phyloP scores from a whole-genome alignment of 2,113 vertebrate species.

The Colius striatus region DNA sequence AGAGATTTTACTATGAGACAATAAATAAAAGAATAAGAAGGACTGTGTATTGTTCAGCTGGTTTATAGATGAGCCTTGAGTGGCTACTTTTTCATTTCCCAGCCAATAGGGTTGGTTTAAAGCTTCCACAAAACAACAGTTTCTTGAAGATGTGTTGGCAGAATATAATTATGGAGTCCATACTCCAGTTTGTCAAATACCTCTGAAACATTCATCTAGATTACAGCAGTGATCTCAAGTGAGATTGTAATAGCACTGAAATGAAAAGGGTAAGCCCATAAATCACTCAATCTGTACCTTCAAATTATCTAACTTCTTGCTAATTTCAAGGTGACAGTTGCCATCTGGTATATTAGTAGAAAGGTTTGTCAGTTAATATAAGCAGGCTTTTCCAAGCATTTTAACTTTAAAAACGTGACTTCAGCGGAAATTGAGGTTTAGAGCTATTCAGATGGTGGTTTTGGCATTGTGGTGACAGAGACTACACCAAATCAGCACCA shows the following conservation, averaged over 20 bases:
- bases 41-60: background rate
- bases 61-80: background rate
- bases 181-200: conserved; percentile 27
- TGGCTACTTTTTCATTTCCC: background rate
- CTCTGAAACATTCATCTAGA: conserved; percentile 8
- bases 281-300: conserved; percentile 52
- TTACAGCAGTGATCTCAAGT: conserved; percentile 51
- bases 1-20: conserved; percentile 48
- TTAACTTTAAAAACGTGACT: background rate
- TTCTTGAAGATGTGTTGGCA: conserved; percentile 3
- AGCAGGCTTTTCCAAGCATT: background rate
- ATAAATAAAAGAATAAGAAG: conserved; percentile 36
- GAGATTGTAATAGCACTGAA: conserved; percentile 39
- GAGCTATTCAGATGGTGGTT: background rate
- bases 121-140: conserved; percentile 37
- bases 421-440: background rate
- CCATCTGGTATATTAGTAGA: background rate
- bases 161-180: background rate
- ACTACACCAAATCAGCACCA: background rate
- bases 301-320: background rate
- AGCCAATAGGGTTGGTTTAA: background rate
- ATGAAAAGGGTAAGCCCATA: conserved; percentile 51
- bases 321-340: conserved; percentile 34
- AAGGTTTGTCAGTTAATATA: background rate
- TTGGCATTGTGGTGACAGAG: background rate